Base-by-base conservation (phyloP, 2,888 invertebrate genomes). In the Lycocerus yunnanus region DNA sequence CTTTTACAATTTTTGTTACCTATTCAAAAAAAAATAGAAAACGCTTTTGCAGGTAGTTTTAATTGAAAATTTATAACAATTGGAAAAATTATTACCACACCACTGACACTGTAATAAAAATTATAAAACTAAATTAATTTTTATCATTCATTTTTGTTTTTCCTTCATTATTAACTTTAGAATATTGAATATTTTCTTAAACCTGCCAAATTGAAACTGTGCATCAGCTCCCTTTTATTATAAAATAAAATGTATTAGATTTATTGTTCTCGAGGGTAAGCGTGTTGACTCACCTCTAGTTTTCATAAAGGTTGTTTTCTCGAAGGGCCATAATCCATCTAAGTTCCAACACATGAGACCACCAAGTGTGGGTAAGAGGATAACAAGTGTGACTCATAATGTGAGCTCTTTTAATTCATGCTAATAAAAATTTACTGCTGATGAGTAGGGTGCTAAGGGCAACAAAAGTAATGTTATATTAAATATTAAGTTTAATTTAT, bases 211-310 rank as follows among this genome's bases (percentile, higher is more conserved):
- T 61, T 21, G 58, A 58, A 68, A 58, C 59, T 67, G 21, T 68
- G 71, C 67, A 68, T 66, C 27, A 63, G 66, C 58, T 69, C 74
- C 74, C 74, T 71, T 58, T 69, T 71, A 72, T 77, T 77, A 71
- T 75, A 76, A 79, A 79, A 79, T 78, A 80, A 80, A 82, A 81
- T 82, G 79, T 81, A 82, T 82, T 82, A 82, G 78, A 77, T 79
- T 82, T 82, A 78, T 81, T 81, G 79, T 81, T 81, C 78, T 76
- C 77, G 78, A 80, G 81, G 81, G 80, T 75, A 76, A 77, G 43
- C 43, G 78, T 77, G 81, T 82, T 81, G 82, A 82, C 80, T 82
- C 81, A 82, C 82, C 80, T 82, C 80, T 71, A 77, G 78, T 77
- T 78, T 78, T 79, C 77, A 77, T 78, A 75, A 75, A 77, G 75